Conservation (phyloP, 2,888 invertebrate species). For the Chymomyza fuscimana region DNA sequence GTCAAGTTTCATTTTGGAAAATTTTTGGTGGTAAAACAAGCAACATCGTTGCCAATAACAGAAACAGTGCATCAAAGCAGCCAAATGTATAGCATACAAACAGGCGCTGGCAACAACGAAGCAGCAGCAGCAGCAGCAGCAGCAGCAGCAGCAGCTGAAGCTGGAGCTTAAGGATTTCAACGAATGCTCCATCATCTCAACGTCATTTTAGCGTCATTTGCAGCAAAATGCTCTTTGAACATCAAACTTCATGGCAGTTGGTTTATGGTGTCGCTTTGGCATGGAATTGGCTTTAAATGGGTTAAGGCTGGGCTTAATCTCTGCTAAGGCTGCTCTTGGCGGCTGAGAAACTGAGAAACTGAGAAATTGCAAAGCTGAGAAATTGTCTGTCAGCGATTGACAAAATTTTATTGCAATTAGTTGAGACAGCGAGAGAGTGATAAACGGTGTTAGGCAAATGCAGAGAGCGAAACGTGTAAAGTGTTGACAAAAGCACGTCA, state of each 20-base stretch:
- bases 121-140: neutral
- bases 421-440: conserved; percentile 28
- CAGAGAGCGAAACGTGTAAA: neutral
- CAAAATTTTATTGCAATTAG: conserved; percentile 55
- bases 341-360: neutral
- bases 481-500: neutral
- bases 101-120: neutral
- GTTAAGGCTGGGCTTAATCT: neutral
- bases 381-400: neutral
- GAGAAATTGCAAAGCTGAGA: neutral
- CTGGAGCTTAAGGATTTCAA: neutral
- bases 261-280: neutral
- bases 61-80: neutral
- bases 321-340: neutral
- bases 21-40: neutral
- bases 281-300: neutral
- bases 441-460: conserved; percentile 18
- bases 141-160: neutral
- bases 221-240: neutral
- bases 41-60: conserved; percentile 47
- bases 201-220: neutral
- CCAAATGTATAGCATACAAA: neutral
- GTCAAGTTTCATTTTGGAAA: neutral
- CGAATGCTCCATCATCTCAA: neutral
- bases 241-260: conserved; percentile 1